These are phyloP conservation scores for Brachionus sp. DNA, from an alignment of 1,140 invertebrate genomes.

Conservation along the genomic window DNA sequence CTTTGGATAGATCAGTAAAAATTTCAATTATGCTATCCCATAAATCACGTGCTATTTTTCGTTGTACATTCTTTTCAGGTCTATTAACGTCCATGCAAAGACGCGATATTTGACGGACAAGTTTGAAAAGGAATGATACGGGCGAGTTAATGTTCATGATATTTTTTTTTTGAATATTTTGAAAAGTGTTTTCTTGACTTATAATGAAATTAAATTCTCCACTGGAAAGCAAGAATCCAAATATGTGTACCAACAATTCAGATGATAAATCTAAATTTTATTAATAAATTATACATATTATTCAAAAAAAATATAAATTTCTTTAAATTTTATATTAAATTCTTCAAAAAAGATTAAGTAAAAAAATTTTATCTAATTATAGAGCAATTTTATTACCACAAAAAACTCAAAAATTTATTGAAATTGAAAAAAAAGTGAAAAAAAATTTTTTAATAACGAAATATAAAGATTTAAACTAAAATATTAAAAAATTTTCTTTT, in stretches of 20 bases:
- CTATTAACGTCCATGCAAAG: neutral
- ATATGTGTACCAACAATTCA: neutral
- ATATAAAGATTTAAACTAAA: no score
- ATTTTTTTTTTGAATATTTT: slow-evolving; percentile 1
- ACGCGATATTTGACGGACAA: neutral
- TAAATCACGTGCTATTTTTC: slow-evolving; percentile 20
- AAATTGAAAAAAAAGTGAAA: no score
- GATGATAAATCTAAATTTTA: neutral
- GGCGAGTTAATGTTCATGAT: neutral
- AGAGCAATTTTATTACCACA: no score
- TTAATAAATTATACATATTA: no score
- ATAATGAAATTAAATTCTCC: neutral
- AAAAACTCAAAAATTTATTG: no score
- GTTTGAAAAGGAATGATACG: neutral
- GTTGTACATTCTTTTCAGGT: neutral
- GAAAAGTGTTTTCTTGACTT: neutral
- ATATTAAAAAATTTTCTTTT: no score
- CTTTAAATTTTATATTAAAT: no score
- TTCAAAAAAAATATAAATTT: no score
- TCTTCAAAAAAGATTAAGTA: no score
- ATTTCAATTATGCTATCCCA: slow-evolving; percentile 17
- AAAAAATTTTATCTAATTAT: no score
- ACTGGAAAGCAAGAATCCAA: neutral
- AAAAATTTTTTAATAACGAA: no score
- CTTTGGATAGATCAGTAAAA: neutral